phyloP scores from a whole-genome alignment of 2,888 invertebrate genomes.

The Melanargia galathea region DNA sequence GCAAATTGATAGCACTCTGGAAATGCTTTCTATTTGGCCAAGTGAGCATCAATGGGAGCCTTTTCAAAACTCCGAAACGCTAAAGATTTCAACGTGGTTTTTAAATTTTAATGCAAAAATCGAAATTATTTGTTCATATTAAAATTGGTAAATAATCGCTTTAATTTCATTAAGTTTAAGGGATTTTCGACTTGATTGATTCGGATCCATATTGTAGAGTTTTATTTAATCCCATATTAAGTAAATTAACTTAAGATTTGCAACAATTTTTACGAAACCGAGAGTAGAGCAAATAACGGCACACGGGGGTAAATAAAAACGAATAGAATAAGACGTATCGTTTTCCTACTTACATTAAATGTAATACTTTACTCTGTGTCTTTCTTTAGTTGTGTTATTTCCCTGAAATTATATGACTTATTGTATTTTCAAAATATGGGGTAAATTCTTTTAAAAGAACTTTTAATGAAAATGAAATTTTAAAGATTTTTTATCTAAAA shows the following conservation, averaged over 20 bases:
- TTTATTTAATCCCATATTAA: no score
- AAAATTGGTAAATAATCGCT: background rate
- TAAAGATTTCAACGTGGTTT: conserved; percentile 13
- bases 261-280: no score
- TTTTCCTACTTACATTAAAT: conserved; percentile 3
- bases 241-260: no score
- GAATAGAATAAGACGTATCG: background rate
- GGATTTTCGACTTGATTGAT: no score
- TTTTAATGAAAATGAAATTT: no score
- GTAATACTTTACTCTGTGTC: background rate
- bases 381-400: conserved; percentile 8
- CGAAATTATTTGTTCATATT: background rate
- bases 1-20: conserved; percentile 34
- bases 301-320: background rate
- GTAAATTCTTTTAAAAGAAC: no score
- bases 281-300: conserved; percentile 1
- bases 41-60: conserved; percentile 16
- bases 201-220: no score
- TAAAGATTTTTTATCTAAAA: no score
- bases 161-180: background rate
- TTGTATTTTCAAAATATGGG: background rate
- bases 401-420: background rate
- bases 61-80: conserved; percentile 26
- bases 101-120: background rate
- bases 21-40: conserved; percentile 31